Percentiles rank a stretch among this genome's conserved stretches.
Conservation (phyloP, 2,113 vertebrate species). For the Alethe castanea region DNA sequence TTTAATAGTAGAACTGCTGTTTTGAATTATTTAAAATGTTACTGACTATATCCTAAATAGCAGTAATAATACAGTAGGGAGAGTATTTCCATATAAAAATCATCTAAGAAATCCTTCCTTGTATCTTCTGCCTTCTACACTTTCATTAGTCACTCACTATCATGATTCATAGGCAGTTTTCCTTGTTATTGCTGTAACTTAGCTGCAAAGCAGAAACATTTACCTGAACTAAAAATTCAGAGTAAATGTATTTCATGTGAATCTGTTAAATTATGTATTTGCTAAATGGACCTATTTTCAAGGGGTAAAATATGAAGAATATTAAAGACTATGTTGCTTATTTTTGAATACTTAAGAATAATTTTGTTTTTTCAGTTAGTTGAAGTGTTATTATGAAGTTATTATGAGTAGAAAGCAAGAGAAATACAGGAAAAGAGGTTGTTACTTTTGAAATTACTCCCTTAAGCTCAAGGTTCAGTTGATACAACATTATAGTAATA, state of each 20-base stretch:
- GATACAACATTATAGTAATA: neutral
- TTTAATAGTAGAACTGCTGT: neutral
- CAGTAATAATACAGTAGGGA: neutral
- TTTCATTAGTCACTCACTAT: neutral
- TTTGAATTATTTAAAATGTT: neutral
- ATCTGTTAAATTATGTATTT: neutral
- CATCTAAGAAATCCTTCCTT: neutral
- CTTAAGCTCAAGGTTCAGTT: neutral
- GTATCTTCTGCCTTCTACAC: neutral
- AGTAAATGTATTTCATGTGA: neutral
- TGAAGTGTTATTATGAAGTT: neutral
- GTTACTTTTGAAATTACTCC: neutral
- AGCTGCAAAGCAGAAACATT: neutral
- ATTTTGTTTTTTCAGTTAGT: neutral
- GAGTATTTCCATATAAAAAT: neutral
- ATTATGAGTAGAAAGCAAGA: neutral
- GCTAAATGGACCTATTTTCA: neutral
- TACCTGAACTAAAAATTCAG: neutral
- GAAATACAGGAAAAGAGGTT: neutral
- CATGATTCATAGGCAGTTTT: neutral
- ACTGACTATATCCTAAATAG: neutral
- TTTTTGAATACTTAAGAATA: neutral
- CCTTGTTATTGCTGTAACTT: neutral
- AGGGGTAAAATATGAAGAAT: neutral
- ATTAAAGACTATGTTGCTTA: neutral